phyloP scores from a whole-genome alignment of 2,113 vertebrate species.

The Pithys albifrons region DNA sequence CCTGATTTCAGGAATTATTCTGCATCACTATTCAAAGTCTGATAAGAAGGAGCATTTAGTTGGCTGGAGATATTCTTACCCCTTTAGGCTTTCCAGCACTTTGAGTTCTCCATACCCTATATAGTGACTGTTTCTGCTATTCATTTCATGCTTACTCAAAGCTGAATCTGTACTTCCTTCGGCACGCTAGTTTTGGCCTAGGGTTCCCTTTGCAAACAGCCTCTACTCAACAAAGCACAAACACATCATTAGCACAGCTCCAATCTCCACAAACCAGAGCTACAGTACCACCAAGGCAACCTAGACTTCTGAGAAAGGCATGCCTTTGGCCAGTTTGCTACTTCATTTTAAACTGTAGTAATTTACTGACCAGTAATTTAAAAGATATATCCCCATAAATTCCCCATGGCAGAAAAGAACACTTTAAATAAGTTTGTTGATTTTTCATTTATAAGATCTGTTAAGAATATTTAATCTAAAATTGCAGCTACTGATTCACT shows the following conservation, averaged over 20 bases:
- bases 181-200: background rate
- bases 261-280: background rate
- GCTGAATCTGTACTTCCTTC: background rate
- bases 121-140: background rate
- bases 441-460: conserved; percentile 13
- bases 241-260: background rate
- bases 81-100: background rate
- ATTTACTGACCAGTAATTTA: too few species aligned
- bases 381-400: background rate
- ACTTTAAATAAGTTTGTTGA: background rate
- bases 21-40: background rate
- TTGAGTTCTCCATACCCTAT: background rate
- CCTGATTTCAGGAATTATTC: background rate
- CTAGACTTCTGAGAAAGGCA: conserved; percentile 14
- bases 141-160: background rate
- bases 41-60: background rate
- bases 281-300: background rate
- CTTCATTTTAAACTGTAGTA: too few species aligned
- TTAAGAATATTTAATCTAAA: conserved; percentile 14
- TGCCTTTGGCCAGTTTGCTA: background rate
- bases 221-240: background rate
- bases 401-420: background rate
- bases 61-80: background rate
- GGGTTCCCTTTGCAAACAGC: background rate
- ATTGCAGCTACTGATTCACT: background rate